These are phyloP conservation scores for Phalacrocorax aristotelis DNA, from an alignment of 2,113 vertebrate genomes.

Conservation along the genomic window DNA sequence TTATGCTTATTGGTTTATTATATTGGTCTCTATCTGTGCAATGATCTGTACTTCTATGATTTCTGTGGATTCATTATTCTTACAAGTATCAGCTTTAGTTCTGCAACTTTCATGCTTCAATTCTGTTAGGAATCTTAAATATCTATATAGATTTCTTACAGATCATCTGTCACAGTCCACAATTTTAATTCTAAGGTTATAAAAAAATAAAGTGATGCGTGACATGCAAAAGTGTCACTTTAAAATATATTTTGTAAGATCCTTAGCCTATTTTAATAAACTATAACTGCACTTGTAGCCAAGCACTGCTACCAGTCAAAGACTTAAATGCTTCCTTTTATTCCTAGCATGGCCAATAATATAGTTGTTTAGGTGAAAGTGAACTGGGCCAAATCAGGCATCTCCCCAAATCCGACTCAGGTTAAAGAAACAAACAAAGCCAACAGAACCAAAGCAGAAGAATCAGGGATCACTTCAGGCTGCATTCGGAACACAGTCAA, in stretches of 20 bases:
- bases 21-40: not conserved
- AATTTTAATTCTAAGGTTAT: not conserved
- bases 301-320: not conserved
- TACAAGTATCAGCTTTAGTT: constrained; percentile 1
- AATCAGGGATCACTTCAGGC: not conserved
- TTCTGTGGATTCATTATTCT: not conserved
- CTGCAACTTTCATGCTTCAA: not conserved
- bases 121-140: not conserved
- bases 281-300: not conserved
- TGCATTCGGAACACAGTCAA: not conserved
- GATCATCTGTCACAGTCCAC: not conserved
- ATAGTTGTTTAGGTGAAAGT: not conserved
- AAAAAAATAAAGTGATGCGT: not conserved
- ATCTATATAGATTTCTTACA: not conserved
- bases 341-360: not conserved
- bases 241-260: not conserved
- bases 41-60: not conserved
- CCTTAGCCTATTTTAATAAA: not conserved
- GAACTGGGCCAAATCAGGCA: not conserved
- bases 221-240: not conserved
- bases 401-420: not conserved
- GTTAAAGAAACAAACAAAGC: not conserved
- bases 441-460: not conserved
- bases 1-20: not conserved
- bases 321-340: not conserved